Evolutionary conservation across 2,797 vertebrate genomes (phyloP).

Genomic region (Gymnothorax reevesii): DNA sequence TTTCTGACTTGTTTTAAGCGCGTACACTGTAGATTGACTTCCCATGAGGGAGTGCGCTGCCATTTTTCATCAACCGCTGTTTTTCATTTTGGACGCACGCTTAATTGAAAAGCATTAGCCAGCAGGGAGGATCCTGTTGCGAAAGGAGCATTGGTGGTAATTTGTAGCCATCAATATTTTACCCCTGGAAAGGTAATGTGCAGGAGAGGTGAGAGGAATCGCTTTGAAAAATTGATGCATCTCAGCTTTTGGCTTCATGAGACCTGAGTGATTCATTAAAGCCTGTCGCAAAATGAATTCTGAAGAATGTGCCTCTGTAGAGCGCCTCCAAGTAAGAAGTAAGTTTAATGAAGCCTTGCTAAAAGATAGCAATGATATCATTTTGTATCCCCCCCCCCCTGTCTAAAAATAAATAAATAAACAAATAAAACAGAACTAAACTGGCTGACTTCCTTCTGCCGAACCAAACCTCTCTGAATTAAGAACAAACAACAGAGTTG

Average conservation of each 20-base stretch:
- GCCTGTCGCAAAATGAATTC: not conserved
- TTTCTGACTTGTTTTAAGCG: not conserved
- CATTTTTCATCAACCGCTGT: not conserved
- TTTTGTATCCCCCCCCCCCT: not conserved
- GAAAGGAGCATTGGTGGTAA: not conserved
- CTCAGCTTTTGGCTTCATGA: constrained; percentile 11
- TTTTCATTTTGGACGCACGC: not conserved
- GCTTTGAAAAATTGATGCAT: constrained; percentile 2
- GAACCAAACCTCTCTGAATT: not conserved
- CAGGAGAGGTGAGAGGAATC: not conserved
- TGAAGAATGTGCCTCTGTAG: not conserved
- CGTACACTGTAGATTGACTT: not conserved
- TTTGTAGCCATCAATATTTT: constrained; percentile 16
- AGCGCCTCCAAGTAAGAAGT: not conserved
- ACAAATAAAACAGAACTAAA: not conserved
- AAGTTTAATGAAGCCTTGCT: not conserved
- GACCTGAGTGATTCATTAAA: constrained; percentile 6
- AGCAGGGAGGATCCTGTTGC: not conserved
- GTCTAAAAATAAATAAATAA: not conserved
- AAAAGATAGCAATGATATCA: constrained; percentile 15
- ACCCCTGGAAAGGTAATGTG: not conserved
- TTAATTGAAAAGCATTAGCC: not conserved
- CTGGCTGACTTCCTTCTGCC: not conserved
- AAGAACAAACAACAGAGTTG: constrained; percentile 16
- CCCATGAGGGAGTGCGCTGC: not conserved